Evolutionary conservation across 2,113 vertebrate genomes (phyloP), one percentile per base, ranked within the genome.

Genomic region (Cephalopterus ornatus): DNA sequence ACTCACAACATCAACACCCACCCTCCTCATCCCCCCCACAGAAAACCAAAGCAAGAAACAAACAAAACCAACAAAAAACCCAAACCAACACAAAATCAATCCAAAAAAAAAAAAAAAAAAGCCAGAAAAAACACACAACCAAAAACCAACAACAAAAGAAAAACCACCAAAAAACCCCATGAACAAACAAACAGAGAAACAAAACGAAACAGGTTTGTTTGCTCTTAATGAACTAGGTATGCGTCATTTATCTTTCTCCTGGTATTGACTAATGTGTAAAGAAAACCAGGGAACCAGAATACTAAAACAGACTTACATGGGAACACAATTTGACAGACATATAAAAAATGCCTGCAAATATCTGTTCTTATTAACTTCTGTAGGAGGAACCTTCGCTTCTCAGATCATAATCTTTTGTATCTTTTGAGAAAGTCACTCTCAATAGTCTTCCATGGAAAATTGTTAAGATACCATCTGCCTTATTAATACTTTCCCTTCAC

Each of bases 61-160:
- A 49, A 47, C 5, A 49, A 56, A 71, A 49, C 4, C 30, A 11
- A 12, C 35, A 53, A 62, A 55, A 10, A 0, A 1, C 7, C 13
- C 10, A 41, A 55, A 41, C 4, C 30, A 55, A 32, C 11, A 20
- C 11, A 53, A 62, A 71, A 21, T 4, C 3, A 55, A n/a, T n/a
- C n/a, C n/a, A n/a, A n/a, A n/a, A n/a, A n/a, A 50, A 50, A 3
- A 42, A 49, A 49, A 5, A 63, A 46, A 47, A 71, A 12, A 8
- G 6, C 42, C 42, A 42, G 53, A 50, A 82, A 61, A 17, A 0
- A 3, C 26, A 28, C 8, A 39, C 46, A 79, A 22, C 8, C 3
- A n/a, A n/a, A 63, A 47, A n/a, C 12, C 5, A 62, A 3, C 6
- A 62, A 21, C 27, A n/a, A 26, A 6, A 4, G 8, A 46, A 46